These are phyloP conservation scores for Cebidichthys violaceus DNA, from an alignment of 2,113 vertebrate genomes.

Conservation along the genomic window DNA sequence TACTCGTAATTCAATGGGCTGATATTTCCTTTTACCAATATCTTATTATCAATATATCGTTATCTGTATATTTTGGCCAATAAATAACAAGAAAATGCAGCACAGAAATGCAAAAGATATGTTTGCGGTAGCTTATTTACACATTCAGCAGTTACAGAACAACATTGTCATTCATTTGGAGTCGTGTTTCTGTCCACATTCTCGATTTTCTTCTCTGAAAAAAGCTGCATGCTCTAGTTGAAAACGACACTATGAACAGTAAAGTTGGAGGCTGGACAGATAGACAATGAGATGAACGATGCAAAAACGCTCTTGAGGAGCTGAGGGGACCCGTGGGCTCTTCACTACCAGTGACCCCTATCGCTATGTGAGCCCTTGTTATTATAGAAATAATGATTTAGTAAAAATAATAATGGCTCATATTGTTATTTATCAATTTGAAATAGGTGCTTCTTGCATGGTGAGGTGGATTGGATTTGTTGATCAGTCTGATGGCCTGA, in stretches of 20 bases:
- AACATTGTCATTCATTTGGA: too few relatives aligned
- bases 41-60: neutral
- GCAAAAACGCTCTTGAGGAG: too few relatives aligned
- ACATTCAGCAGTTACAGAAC: neutral
- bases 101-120: neutral
- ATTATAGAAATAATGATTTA: neutral
- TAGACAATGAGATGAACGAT: neutral
- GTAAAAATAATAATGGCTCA: neutral
- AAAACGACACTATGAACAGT: neutral
- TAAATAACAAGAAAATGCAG: neutral
- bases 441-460: neutral
- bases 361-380: neutral
- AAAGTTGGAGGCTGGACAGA: neutral
- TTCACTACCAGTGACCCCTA: neutral
- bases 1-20: neutral
- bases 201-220: neutral
- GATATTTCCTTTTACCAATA: neutral
- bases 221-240: too few relatives aligned
- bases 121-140: neutral
- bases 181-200: neutral
- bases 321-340: neutral
- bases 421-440: neutral
- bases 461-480: neutral
- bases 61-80: neutral
- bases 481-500: neutral